These are phyloP conservation scores for Dolichoris vasculosae DNA, from an alignment of 1,140 invertebrate genomes.

Conservation along the genomic window DNA sequence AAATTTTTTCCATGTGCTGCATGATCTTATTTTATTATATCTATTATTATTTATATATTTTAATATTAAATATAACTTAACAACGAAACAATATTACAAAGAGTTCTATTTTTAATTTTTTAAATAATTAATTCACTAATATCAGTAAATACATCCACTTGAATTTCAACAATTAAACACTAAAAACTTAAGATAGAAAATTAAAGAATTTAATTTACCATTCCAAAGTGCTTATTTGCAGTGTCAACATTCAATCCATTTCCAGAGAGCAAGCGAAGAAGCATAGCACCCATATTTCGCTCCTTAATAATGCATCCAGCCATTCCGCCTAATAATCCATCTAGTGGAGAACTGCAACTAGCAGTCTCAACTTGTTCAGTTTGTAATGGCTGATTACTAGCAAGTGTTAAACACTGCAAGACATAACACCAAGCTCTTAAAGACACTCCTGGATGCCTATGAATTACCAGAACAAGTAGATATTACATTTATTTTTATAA, in stretches of 20 bases:
- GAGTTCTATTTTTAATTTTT: too few species aligned
- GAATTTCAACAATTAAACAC: too few species aligned
- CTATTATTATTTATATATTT: too few species aligned
- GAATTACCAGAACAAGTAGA: slow-evolving; percentile 42
- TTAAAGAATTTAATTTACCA: slow-evolving; percentile 69
- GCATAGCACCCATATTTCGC: slow-evolving; percentile 82
- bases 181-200: background rate
- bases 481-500: background rate
- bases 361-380: slow-evolving; percentile 63
- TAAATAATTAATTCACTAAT: too few species aligned
- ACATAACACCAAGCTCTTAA: slow-evolving; percentile 84
- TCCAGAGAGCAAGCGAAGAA: slow-evolving; percentile 83
- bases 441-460: slow-evolving; percentile 79
- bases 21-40: too few species aligned
- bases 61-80: too few species aligned
- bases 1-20: too few species aligned
- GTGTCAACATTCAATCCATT: slow-evolving; percentile 74
- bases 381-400: slow-evolving; percentile 73
- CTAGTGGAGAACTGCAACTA: slow-evolving; percentile 63
- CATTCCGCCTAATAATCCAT: slow-evolving; percentile 72
- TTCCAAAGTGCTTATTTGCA: slow-evolving; percentile 74
- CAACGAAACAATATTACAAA: too few species aligned
- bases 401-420: slow-evolving; percentile 79
- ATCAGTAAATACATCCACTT: too few species aligned
- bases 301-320: slow-evolving; percentile 80